Evolutionary conservation across 2,888 invertebrate species (phyloP).

Genomic region (Dryobotodes eremita): DNA sequence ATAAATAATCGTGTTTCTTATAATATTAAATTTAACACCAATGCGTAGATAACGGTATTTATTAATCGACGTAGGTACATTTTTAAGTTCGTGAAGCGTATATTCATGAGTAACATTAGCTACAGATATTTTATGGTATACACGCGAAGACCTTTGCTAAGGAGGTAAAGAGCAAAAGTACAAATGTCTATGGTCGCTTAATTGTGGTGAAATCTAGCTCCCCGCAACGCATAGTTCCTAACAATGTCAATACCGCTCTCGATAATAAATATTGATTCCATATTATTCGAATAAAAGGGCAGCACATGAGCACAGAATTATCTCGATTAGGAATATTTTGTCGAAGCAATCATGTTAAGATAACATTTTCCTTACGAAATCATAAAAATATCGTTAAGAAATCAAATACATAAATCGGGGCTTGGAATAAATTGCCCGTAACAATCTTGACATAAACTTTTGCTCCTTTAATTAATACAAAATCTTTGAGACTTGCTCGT

Average conservation of each 20-base stretch:
- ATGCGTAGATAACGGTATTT: constrained; percentile 19
- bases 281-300: neutral
- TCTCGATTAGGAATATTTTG: neutral
- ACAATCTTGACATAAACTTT: neutral
- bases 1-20: constrained; percentile 4
- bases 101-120: constrained; percentile 33
- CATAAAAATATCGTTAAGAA: constrained; percentile 6
- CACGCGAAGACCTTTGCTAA: constrained; percentile 30
- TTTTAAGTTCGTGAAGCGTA: constrained; percentile 17
- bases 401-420: constrained; percentile 21
- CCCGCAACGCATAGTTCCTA: neutral
- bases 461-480: neutral
- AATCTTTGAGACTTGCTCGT: neutral
- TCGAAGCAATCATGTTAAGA: neutral
- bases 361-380: constrained; percentile 17
- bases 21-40: neutral
- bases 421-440: constrained; percentile 24
- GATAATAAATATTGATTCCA: neutral
- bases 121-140: constrained; percentile 39
- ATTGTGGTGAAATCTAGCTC: constrained; percentile 10
- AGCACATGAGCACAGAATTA: neutral
- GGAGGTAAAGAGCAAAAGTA: constrained; percentile 29
- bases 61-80: neutral
- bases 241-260: neutral
- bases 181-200: constrained; percentile 8